Conservation (phyloP, 1,140 invertebrate species). For the Nephotettix cincticeps region DNA sequence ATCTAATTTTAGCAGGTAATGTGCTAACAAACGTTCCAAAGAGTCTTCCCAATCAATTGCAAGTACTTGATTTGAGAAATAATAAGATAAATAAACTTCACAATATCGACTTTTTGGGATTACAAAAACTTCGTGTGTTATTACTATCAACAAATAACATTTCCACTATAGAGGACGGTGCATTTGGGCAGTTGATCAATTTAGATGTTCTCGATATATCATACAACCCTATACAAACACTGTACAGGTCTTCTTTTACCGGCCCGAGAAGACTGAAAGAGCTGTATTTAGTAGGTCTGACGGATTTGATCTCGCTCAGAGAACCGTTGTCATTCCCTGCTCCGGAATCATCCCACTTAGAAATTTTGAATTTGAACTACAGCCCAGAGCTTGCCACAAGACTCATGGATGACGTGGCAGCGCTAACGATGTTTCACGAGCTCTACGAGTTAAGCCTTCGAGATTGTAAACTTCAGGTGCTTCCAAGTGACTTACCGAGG, state of each 20-base stretch:
- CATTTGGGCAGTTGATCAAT: slow-evolving; percentile 62
- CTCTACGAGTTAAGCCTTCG: slow-evolving; percentile 69
- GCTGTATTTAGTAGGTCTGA: slow-evolving; percentile 66
- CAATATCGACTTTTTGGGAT: slow-evolving; percentile 64
- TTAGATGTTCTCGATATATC: slow-evolving; percentile 74
- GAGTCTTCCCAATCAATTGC: slow-evolving; percentile 62
- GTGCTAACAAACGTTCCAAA: slow-evolving; percentile 62
- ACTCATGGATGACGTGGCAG: slow-evolving; percentile 66
- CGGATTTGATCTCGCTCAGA: slow-evolving; percentile 54
- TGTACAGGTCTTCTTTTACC: slow-evolving; percentile 64
- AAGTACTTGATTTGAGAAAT: slow-evolving; percentile 59
- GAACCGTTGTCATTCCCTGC: slow-evolving; percentile 62
- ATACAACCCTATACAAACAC: slow-evolving; percentile 67
- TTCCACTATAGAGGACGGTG: slow-evolving; percentile 60
- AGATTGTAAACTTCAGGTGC: slow-evolving; percentile 58
- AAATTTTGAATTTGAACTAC: slow-evolving; percentile 68
- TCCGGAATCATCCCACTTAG: slow-evolving; percentile 64
- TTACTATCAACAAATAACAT: slow-evolving; percentile 68
- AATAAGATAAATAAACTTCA: slow-evolving; percentile 67
- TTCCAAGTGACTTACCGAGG: slow-evolving; percentile 66
- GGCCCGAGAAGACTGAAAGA: slow-evolving; percentile 62
- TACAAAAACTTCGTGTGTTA: slow-evolving; percentile 68
- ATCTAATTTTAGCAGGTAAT: slow-evolving; percentile 80
- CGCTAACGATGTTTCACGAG: slow-evolving; percentile 65
- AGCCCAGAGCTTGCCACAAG: slow-evolving; percentile 68